Evolutionary conservation across 1,140 invertebrate genomes (phyloP).

Genomic region (Saccostrea cuccullata): DNA sequence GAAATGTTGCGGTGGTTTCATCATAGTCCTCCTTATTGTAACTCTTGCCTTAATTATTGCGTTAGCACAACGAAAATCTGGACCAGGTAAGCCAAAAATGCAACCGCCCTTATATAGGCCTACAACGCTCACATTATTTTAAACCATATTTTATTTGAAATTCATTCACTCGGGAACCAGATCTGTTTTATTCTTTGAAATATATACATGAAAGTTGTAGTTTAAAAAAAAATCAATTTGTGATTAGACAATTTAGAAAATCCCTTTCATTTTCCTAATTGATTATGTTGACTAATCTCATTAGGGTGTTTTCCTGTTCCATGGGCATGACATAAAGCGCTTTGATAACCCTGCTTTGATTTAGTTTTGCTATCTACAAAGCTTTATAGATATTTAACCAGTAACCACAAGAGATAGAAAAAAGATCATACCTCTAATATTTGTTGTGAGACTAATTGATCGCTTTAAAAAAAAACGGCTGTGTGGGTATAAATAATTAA

Average conservation of each 20-base stretch:
- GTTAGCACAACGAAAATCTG: constrained; percentile 27
- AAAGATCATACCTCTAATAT: not conserved
- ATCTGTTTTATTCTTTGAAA: not conserved
- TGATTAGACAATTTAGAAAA: constrained; percentile 4
- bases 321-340: not conserved
- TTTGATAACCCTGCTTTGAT: not conserved
- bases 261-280: constrained; percentile 32
- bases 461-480: not conserved
- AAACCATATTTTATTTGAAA: too few species aligned
- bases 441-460: not conserved
- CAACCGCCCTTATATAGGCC: too few species aligned
- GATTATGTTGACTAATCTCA: constrained; percentile 28
- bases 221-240: not conserved
- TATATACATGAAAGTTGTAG: not conserved
- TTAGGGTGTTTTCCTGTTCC: not conserved
- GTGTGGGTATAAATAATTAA: too few species aligned
- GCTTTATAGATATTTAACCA: constrained; percentile 15
- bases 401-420: not conserved
- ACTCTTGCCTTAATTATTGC: constrained; percentile 29
- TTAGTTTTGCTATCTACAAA: not conserved
- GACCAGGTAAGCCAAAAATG: not conserved
- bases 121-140: too few species aligned
- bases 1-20: not conserved
- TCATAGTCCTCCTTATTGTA: not conserved
- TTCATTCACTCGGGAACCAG: too few species aligned